Evolutionary conservation across 1,140 invertebrate genomes (phyloP).

Genomic region (Epicauta chinensis): DNA sequence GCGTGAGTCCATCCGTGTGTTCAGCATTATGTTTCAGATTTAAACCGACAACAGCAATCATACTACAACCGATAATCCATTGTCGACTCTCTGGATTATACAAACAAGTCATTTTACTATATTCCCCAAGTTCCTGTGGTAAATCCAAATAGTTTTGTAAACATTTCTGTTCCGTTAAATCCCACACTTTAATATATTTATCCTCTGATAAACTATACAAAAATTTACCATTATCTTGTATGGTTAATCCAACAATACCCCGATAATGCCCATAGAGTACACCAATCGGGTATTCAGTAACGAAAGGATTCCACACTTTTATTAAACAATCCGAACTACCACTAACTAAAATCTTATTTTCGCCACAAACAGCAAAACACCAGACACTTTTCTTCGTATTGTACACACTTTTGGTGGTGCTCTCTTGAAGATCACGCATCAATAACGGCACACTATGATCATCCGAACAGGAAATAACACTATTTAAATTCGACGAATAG

Average conservation of each 20-base stretch:
- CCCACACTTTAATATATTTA: conserved; percentile 65
- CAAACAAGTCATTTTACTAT: conserved; percentile 45
- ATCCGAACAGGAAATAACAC: conserved; percentile 47
- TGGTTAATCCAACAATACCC: conserved; percentile 56
- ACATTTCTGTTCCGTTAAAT: conserved; percentile 51
- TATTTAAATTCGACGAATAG: conserved; percentile 46
- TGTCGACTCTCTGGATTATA: conserved; percentile 57
- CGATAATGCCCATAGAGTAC: conserved; percentile 63
- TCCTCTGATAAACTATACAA: conserved; percentile 58
- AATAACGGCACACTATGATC: conserved; percentile 39
- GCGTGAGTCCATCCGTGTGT: conserved; percentile 61
- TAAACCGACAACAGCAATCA: conserved; percentile 53
- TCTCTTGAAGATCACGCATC: conserved; percentile 32
- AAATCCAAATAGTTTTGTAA: conserved; percentile 59
- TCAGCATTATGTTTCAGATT: conserved; percentile 54
- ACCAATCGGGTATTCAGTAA: conserved; percentile 54
- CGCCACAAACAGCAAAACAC: conserved; percentile 53
- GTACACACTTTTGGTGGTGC: conserved; percentile 26
- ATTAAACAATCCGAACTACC: conserved; percentile 67
- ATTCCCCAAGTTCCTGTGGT: conserved; percentile 52
- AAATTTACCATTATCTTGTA: conserved; percentile 48
- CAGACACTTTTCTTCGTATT: conserved; percentile 45
- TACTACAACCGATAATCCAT: conserved; percentile 54
- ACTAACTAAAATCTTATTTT: conserved; percentile 54
- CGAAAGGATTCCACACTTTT: conserved; percentile 70